Conservation (phyloP, 2,888 invertebrate genomes). For the Carpatolechia fugitivella region DNA sequence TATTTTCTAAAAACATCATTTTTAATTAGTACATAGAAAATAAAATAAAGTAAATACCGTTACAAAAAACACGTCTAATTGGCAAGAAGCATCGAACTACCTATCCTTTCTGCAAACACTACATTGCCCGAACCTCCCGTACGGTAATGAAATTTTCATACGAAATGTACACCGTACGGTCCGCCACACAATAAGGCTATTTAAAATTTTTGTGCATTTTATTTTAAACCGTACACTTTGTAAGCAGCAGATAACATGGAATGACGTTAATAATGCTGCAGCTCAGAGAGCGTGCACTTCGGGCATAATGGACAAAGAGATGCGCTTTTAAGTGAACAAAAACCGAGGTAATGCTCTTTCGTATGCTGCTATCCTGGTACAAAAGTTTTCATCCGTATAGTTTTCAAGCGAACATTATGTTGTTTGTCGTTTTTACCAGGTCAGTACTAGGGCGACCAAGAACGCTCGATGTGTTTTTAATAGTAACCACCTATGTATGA, state of each 20-base stretch:
- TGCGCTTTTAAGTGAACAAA: not conserved
- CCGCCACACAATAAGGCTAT: not conserved
- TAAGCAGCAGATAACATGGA: not conserved
- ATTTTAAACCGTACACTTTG: not conserved
- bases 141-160: slow-evolving; percentile 65
- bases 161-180: slow-evolving; percentile 35
- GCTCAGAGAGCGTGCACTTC: not conserved
- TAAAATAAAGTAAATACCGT: too few relatives aligned
- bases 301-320: not conserved
- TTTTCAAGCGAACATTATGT: too few relatives aligned
- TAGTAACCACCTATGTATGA: too few relatives aligned
- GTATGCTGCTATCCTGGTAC: not conserved
- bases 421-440: too few relatives aligned
- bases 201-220: not conserved
- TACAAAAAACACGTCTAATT: too few relatives aligned
- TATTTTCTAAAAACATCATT: too few relatives aligned
- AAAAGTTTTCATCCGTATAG: too few relatives aligned
- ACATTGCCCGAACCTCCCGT: slow-evolving; percentile 12
- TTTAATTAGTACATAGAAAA: too few relatives aligned
- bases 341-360: not conserved
- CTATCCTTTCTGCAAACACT: slow-evolving; percentile 18
- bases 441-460: too few relatives aligned
- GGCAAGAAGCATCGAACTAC: slow-evolving; percentile 19
- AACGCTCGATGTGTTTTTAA: too few relatives aligned
- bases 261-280: not conserved